Evolutionary conservation across 2,888 invertebrate genomes (phyloP).

Genomic region (Magallana nippona): DNA sequence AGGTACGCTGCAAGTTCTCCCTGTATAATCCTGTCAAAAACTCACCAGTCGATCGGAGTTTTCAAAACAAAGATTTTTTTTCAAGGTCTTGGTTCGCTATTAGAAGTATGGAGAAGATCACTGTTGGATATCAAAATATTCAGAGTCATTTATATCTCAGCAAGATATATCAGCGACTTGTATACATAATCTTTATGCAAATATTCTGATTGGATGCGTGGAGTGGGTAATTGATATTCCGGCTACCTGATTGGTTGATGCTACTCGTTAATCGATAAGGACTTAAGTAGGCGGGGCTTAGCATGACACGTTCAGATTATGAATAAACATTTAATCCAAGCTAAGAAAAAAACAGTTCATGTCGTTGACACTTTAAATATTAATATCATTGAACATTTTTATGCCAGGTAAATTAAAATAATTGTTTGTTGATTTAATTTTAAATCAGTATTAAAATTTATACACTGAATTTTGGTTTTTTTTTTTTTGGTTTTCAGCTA

Average conservation of each 20-base stretch:
- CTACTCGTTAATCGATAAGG: neutral
- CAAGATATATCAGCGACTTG: slow-evolving; percentile 38
- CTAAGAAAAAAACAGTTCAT: slow-evolving; percentile 20
- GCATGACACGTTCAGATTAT: slow-evolving; percentile 30
- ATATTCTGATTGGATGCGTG: slow-evolving; percentile 34
- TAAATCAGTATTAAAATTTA: too few relatives aligned
- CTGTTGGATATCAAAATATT: slow-evolving; percentile 45
- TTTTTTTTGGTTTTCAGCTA: too few relatives aligned
- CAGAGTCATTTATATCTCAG: slow-evolving; percentile 44
- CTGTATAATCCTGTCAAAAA: slow-evolving; percentile 37
- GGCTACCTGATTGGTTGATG: slow-evolving; percentile 35
- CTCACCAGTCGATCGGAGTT: slow-evolving; percentile 34
- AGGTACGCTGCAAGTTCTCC: neutral
- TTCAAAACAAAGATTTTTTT: slow-evolving; percentile 36
- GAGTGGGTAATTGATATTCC: neutral
- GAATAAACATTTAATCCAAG: slow-evolving; percentile 40
- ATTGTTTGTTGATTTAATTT: too few relatives aligned
- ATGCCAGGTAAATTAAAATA: too few relatives aligned
- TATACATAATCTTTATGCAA: neutral
- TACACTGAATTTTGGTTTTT: too few relatives aligned
- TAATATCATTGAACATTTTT: neutral
- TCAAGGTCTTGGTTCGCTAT: slow-evolving; percentile 35
- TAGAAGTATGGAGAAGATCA: slow-evolving; percentile 40
- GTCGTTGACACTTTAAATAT: neutral
- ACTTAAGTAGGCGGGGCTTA: slow-evolving; percentile 26